Evolutionary conservation across 2,888 invertebrate genomes (phyloP).

Genomic region (Athalia circularis): DNA sequence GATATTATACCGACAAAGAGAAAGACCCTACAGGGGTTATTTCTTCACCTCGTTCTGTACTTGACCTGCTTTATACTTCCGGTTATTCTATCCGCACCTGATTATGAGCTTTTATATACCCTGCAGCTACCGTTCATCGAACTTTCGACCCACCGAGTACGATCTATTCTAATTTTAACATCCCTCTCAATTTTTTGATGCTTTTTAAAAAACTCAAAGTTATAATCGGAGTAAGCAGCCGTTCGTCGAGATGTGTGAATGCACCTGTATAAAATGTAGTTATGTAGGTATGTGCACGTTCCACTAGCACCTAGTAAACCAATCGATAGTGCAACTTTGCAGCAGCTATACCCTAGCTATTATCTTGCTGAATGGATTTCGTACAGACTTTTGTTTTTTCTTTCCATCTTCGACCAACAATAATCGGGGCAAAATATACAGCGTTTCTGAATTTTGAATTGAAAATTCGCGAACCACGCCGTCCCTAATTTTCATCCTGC

Average conservation of each 20-base stretch:
- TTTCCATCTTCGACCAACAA: neutral
- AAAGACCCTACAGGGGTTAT: slow-evolving; percentile 4
- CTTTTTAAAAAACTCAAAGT: neutral
- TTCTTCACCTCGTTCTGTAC: slow-evolving; percentile 11
- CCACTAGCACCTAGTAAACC: neutral
- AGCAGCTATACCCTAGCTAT: neutral
- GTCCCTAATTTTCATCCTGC: no score
- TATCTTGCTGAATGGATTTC: neutral
- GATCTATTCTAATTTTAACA: neutral
- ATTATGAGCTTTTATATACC: neutral
- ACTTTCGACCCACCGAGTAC: neutral
- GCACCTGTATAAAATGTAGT: neutral
- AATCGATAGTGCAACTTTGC: slow-evolving; percentile 28
- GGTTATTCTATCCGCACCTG: slow-evolving; percentile 19
- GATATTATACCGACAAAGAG: neutral
- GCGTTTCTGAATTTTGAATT: no score
- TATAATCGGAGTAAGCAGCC: neutral
- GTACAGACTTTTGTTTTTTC: neutral
- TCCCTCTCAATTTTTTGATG: no score
- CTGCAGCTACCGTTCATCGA: neutral
- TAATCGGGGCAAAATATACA: no score
- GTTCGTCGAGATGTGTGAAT: neutral
- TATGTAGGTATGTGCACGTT: no score
- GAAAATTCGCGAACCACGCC: no score
- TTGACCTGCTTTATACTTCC: slow-evolving; percentile 15